These are phyloP conservation scores for Callopanchax toddi DNA, from an alignment of 2,113 vertebrate genomes.

Conservation along the genomic window DNA sequence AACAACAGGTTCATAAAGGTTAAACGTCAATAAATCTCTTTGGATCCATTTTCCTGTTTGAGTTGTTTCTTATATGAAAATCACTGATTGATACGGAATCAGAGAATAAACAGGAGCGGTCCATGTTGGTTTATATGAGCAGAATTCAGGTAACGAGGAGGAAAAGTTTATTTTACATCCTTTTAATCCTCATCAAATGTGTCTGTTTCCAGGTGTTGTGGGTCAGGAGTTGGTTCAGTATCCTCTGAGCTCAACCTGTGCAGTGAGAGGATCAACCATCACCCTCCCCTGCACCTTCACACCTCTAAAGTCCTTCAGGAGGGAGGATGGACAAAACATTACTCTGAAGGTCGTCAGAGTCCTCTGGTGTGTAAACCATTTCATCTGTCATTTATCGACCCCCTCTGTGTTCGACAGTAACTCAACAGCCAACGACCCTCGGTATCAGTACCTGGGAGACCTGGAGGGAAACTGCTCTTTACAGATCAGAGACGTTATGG, in stretches of 20 bases:
- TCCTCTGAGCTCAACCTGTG: background rate
- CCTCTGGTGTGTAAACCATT: conserved; percentile 4
- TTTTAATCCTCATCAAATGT: background rate
- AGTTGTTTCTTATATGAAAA: too few relatives aligned
- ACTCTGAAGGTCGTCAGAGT: background rate
- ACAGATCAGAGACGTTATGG: conserved; percentile 19
- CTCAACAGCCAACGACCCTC: accelerated
- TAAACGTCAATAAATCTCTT: too few relatives aligned
- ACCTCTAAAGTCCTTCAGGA: accelerated
- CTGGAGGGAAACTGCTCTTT: conserved; percentile 27
- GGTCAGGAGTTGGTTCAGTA: background rate
- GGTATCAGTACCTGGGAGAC: conserved; percentile 52
- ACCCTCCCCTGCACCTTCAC: conserved; percentile 33
- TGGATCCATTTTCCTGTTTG: too few relatives aligned
- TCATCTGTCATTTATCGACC: accelerated
- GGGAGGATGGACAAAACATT: accelerated
- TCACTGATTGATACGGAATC: too few relatives aligned
- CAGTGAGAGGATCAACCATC: conserved; percentile 1
- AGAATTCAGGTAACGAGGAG: background rate
- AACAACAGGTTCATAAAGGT: too few relatives aligned
- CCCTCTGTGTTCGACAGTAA: conserved; percentile 17
- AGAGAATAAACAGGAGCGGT: too few relatives aligned
- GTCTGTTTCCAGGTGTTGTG: background rate
- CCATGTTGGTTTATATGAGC: background rate
- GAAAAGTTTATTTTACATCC: background rate